phyloP scores from a whole-genome alignment of 1,140 invertebrate genomes.

The Drosophila biarmipes region DNA sequence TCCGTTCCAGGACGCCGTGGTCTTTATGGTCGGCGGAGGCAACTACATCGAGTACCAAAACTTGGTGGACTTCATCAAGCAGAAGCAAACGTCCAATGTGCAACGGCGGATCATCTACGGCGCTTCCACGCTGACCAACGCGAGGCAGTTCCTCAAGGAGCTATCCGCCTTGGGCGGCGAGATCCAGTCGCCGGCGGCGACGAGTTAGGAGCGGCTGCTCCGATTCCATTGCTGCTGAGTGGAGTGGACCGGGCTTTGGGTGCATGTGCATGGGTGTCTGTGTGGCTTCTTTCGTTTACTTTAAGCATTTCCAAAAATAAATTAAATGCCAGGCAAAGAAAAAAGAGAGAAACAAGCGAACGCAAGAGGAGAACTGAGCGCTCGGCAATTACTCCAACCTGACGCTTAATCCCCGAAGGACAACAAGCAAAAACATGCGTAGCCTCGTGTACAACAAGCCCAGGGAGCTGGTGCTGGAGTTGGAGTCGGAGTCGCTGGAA shows the following conservation, averaged over 20 bases:
- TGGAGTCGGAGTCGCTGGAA: conserved; percentile 12
- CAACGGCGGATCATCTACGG: conserved; percentile 96
- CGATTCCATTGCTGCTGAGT: conserved; percentile 67
- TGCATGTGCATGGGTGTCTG: conserved; percentile 28
- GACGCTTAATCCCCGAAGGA: conserved; percentile 80
- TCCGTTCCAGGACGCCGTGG: conserved; percentile 94
- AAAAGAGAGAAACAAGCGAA: conserved; percentile 32
- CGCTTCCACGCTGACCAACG: conserved; percentile 96
- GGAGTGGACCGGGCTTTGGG: conserved; percentile 26
- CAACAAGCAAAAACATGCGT: conserved; percentile 81
- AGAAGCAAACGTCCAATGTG: conserved; percentile 89
- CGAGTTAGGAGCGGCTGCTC: conserved; percentile 73
- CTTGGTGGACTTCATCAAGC: conserved; percentile 96
- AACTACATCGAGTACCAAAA: conserved; percentile 99
- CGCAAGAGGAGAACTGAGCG: conserved; percentile 32
- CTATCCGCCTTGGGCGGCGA: conserved; percentile 91
- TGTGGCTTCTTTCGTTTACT: conserved; percentile 64
- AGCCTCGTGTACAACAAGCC: conserved; percentile 69
- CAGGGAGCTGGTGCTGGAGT: conserved; percentile 14
- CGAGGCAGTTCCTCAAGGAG: conserved; percentile 96
- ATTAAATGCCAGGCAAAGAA: conserved; percentile 74
- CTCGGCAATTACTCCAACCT: conserved; percentile 75
- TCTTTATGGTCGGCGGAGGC: conserved; percentile 98
- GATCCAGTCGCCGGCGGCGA: conserved; percentile 85
- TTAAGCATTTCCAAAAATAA: conserved; percentile 83